Percentiles rank a stretch among this genome's conserved stretches.
These are phyloP conservation scores for Hydrolagus affinis DNA, from an alignment of 2,113 vertebrate species.

Conservation along the genomic window DNA sequence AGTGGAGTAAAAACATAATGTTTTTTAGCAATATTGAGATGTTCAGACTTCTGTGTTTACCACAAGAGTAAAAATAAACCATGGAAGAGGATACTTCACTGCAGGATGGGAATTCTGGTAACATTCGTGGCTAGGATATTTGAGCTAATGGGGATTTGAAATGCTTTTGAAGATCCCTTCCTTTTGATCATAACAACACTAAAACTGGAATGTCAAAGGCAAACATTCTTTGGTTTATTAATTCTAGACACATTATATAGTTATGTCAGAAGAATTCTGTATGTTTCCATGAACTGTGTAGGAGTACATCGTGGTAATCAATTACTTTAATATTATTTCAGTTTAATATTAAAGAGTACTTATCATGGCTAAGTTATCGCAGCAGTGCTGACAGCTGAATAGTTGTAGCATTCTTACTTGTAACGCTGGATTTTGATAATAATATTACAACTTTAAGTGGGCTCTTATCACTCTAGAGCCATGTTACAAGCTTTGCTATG, in stretches of 20 bases:
- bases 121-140: neutral
- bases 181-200: conserved; percentile 11
- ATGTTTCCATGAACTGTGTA: conserved; percentile 42
- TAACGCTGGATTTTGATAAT: conserved; percentile 13
- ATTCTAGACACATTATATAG: conserved; percentile 56
- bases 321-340: conserved; percentile 46
- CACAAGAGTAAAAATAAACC: neutral
- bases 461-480: neutral
- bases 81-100: neutral
- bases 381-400: neutral
- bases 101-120: neutral
- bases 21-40: neutral
- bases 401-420: neutral
- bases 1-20: neutral
- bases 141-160: neutral
- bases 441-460: conserved; percentile 10
- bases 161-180: conserved; percentile 23
- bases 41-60: neutral
- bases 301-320: conserved; percentile 42
- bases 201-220: neutral
- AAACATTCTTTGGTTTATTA: conserved; percentile 44
- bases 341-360: conserved; percentile 46
- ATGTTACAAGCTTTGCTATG: neutral
- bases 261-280: conserved; percentile 49
- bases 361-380: conserved; percentile 37